Evolutionary conservation across 1,140 invertebrate genomes (phyloP).

Genomic region (Ceratina australensis): DNA sequence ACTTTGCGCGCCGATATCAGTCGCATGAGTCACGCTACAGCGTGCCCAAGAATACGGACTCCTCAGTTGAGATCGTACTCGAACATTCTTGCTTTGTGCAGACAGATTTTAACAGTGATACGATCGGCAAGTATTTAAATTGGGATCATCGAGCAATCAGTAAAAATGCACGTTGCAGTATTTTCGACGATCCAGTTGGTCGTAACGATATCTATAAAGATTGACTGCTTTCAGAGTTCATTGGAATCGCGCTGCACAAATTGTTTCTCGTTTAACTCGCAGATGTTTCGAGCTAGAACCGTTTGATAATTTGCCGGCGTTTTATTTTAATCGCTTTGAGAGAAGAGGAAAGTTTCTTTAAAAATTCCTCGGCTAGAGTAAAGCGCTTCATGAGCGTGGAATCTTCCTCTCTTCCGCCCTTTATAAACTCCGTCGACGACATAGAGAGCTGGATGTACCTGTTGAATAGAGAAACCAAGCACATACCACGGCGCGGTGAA

Average conservation of each 20-base stretch:
- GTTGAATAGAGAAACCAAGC: constrained; percentile 10
- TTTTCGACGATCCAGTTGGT: too few relatives aligned
- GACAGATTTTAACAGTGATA: neutral
- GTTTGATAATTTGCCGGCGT: neutral
- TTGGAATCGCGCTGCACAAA: neutral
- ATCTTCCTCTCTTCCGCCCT: too few relatives aligned
- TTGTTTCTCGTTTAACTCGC: neutral
- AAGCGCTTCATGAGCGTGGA: neutral
- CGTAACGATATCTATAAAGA: too few relatives aligned
- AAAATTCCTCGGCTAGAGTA: neutral
- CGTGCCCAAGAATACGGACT: constrained; percentile 21
- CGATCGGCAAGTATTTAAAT: too few relatives aligned
- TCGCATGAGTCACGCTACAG: constrained; percentile 35
- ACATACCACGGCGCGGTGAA: neutral
- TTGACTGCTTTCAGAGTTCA: neutral
- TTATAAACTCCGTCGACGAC: constrained; percentile 1
- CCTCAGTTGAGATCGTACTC: constrained; percentile 46
- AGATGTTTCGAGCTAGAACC: too few relatives aligned
- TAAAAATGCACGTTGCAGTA: too few relatives aligned
- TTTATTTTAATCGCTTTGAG: neutral
- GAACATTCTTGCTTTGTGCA: neutral
- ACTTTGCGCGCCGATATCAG: constrained; percentile 60
- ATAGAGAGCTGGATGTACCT: constrained; percentile 18
- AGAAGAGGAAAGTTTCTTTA: neutral
- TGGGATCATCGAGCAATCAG: too few relatives aligned